Percentiles rank a stretch among this genome's conserved stretches.
These are phyloP conservation scores for Oscheius sp. DNA, from an alignment of 2,888 invertebrate species.

Conservation along the genomic window DNA sequence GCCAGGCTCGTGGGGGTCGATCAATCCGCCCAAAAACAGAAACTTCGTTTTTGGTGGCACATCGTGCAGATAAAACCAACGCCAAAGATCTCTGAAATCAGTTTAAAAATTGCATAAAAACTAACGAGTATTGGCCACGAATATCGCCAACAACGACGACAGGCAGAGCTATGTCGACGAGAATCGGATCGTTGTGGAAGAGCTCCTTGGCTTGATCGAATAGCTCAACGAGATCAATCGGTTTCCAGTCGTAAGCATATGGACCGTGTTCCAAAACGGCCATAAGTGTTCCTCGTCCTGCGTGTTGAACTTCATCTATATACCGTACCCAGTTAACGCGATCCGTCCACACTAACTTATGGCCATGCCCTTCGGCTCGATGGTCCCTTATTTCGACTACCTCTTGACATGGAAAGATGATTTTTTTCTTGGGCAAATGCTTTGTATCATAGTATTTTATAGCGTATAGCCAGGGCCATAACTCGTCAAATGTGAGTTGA, in stretches of 20 bases:
- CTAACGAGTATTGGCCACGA: slow-evolving; percentile 15
- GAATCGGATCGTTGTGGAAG: not conserved
- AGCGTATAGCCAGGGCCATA: not conserved
- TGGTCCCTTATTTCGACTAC: not conserved
- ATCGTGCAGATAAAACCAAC: slow-evolving; percentile 12
- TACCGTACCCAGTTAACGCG: slow-evolving; percentile 8
- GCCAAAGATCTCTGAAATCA: slow-evolving; percentile 1
- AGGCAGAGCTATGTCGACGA: slow-evolving; percentile 7
- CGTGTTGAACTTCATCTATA: not conserved
- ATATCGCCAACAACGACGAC: slow-evolving; percentile 14
- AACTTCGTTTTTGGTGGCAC: slow-evolving; percentile 2
- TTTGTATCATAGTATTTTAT: not conserved
- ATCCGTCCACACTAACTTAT: not conserved
- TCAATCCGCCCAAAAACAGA: slow-evolving; percentile 23
- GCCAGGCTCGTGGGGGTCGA: slow-evolving; percentile 13
- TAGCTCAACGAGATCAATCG: slow-evolving; percentile 20
- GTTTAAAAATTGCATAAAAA: not conserved
- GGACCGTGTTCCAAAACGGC: slow-evolving; percentile 19
- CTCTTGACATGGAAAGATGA: not conserved
- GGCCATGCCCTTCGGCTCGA: not conserved
- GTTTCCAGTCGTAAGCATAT: slow-evolving; percentile 23
- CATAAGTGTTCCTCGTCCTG: not conserved
- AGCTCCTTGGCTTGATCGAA: slow-evolving; percentile 27
- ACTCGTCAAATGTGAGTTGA: not conserved
- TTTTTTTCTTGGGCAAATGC: not conserved